Evolutionary conservation across 2,888 invertebrate species (phyloP).

Genomic region (Emmelina monodactyla): DNA sequence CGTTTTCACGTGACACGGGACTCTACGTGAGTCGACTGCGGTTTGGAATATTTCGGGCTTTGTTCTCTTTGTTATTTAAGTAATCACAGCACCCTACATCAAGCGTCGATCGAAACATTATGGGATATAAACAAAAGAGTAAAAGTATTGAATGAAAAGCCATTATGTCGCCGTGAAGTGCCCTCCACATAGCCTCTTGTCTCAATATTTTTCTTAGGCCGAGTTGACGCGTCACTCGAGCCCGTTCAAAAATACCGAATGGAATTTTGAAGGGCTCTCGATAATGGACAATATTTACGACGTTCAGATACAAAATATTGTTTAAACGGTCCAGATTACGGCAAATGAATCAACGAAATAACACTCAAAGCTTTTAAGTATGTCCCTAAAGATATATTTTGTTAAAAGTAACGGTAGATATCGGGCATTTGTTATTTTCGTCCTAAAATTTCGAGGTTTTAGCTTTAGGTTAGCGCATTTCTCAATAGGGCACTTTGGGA

Average conservation of each 20-base stretch:
- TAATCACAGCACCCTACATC: conserved; percentile 61
- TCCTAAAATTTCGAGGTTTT: too few relatives aligned
- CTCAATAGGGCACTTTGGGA: too few relatives aligned
- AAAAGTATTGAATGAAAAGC: conserved; percentile 63
- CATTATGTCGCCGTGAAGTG: conserved; percentile 60
- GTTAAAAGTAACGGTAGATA: too few relatives aligned
- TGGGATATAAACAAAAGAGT: conserved; percentile 66
- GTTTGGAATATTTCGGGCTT: conserved; percentile 29
- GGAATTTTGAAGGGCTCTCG: conserved; percentile 58
- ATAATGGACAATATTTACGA: conserved; percentile 63
- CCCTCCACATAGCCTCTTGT: conserved; percentile 47
- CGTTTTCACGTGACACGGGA: conserved; percentile 31
- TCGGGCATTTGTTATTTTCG: too few relatives aligned
- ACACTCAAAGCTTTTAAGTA: too few relatives aligned
- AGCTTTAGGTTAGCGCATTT: too few relatives aligned
- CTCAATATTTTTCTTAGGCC: conserved; percentile 64
- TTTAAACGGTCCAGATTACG: conserved; percentile 31
- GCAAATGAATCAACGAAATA: too few relatives aligned
- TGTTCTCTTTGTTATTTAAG: conserved; percentile 64
- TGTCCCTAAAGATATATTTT: too few relatives aligned
- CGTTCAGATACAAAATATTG: conserved; percentile 57
- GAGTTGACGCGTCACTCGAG: conserved; percentile 57
- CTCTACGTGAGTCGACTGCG: conserved; percentile 57
- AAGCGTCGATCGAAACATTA: conserved; percentile 62
- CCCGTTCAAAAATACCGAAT: conserved; percentile 53